Conservation (phyloP, 1,140 invertebrate genomes). For the Littorina saxatilis region DNA sequence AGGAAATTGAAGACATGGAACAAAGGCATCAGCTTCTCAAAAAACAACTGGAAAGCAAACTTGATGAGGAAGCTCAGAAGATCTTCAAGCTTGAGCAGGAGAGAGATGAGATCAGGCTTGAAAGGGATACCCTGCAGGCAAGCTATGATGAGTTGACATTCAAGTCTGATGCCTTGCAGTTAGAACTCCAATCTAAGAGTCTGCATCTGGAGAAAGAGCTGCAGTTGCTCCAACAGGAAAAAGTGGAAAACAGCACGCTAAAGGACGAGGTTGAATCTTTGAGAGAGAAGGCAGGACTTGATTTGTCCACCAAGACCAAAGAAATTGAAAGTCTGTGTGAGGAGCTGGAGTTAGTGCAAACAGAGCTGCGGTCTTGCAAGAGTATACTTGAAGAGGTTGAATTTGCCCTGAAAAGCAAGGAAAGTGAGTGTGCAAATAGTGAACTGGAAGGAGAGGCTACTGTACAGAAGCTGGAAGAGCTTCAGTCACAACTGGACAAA, state of each 20-base stretch:
- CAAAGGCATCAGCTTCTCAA: conserved; percentile 8
- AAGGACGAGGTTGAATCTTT: conserved; percentile 25
- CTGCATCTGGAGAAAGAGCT: background rate
- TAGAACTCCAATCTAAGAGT: background rate
- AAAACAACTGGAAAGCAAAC: background rate
- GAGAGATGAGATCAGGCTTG: conserved; percentile 12
- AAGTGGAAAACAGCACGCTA: background rate
- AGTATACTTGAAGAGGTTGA: background rate
- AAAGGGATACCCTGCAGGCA: background rate
- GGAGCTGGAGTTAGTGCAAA: background rate
- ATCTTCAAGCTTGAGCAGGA: background rate
- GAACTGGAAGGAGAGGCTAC: background rate
- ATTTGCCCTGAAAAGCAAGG: background rate
- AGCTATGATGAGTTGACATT: background rate
- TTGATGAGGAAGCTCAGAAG: background rate
- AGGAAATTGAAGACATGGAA: conserved; percentile 2
- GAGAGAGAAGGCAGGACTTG: conserved; percentile 14
- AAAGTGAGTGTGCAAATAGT: background rate
- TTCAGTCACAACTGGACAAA: conserved; percentile 9
- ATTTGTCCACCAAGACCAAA: background rate
- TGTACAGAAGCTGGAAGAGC: background rate
- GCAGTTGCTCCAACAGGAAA: conserved; percentile 13
- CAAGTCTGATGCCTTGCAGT: conserved; percentile 8
- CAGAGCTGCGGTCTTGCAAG: background rate
- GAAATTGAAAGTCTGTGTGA: conserved; percentile 8